Conservation (phyloP, 2,888 invertebrate genomes). For the Deladenus siricidicola region DNA sequence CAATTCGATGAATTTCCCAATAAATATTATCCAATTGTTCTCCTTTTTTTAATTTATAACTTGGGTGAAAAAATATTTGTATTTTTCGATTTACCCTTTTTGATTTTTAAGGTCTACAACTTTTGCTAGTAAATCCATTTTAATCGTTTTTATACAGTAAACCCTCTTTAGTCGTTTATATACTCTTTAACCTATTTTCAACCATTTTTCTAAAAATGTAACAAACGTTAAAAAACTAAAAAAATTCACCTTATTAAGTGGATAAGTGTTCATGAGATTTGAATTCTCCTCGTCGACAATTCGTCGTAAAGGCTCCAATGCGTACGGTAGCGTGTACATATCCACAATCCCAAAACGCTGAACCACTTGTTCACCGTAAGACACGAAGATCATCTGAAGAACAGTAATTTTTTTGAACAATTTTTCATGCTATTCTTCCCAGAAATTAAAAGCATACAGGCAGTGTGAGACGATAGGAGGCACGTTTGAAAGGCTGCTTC, state of each 20-base stretch:
- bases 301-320: constrained; percentile 14
- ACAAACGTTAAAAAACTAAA: not conserved
- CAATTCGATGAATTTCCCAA: not conserved
- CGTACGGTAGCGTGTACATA: constrained; percentile 7
- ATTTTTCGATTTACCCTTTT: not conserved
- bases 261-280: constrained; percentile 26
- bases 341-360: constrained; percentile 14
- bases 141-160: not conserved
- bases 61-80: not conserved
- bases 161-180: not conserved
- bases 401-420: not conserved
- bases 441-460: not conserved
- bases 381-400: constrained; percentile 21
- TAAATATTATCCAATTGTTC: not conserved
- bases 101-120: not conserved
- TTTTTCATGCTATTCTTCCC: not conserved
- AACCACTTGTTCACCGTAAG: constrained; percentile 11
- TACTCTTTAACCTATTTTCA: not conserved
- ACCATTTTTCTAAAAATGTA: too few species aligned
- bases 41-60: too few species aligned
- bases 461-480: not conserved
- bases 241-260: constrained; percentile 16
- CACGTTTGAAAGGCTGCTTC: not conserved
- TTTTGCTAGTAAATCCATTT: too few species aligned
- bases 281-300: constrained; percentile 22